These are phyloP conservation scores for Manis javanica DNA, from an alignment of 2,797 vertebrate species.

Conservation along the genomic window DNA sequence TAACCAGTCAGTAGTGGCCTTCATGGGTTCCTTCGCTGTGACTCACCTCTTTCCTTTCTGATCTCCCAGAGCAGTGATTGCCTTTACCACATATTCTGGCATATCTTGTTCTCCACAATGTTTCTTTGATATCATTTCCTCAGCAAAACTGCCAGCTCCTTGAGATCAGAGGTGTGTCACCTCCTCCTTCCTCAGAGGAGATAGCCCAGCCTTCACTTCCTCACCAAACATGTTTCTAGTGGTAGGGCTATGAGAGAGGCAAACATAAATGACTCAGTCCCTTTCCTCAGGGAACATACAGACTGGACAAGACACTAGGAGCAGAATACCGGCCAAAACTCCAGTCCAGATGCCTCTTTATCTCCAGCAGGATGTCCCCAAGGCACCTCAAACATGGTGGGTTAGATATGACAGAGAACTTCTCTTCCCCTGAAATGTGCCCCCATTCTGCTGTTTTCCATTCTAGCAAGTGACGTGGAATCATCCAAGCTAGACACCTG, in stretches of 20 bases:
- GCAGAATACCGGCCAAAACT: not conserved
- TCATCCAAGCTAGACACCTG: not conserved
- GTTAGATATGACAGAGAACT: not conserved
- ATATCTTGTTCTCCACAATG: not conserved
- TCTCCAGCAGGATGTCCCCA: not conserved
- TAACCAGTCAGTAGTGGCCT: not conserved
- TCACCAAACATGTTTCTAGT: not conserved
- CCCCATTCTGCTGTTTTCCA: not conserved
- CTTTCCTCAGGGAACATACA: not conserved
- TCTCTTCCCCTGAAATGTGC: not conserved
- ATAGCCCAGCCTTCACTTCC: not conserved
- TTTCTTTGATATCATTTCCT: slow-evolving; percentile 37
- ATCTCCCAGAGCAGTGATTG: not conserved
- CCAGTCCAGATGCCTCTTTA: not conserved
- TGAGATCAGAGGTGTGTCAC: not conserved
- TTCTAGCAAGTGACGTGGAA: not conserved
- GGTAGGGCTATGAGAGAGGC: not conserved
- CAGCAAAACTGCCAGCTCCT: not conserved
- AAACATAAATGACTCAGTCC: not conserved
- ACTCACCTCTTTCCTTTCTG: not conserved
- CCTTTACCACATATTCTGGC: not conserved
- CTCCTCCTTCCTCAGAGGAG: not conserved
- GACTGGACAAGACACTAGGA: not conserved
- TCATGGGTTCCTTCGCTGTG: not conserved
- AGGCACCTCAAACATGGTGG: not conserved